These are phyloP conservation scores for Trichosurus vulpecula DNA, from an alignment of 2,797 vertebrate species.

Conservation along the genomic window DNA sequence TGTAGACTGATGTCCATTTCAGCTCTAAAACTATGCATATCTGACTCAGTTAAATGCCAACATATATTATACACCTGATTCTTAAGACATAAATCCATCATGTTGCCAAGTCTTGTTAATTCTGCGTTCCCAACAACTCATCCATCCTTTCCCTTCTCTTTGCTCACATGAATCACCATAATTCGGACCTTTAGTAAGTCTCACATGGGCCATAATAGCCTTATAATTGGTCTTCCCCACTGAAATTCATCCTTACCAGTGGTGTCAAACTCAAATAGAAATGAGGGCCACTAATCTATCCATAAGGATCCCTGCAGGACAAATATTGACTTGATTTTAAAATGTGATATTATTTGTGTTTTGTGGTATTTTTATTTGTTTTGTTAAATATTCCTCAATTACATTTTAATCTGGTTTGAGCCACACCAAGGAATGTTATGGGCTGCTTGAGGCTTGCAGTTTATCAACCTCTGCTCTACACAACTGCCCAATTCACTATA, in stretches of 20 bases:
- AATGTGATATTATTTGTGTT: neutral
- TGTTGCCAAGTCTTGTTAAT: neutral
- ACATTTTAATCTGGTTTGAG: neutral
- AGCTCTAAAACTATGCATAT: neutral
- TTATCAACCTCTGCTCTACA: neutral
- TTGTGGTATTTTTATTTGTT: neutral
- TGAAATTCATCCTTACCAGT: neutral
- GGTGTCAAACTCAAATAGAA: neutral
- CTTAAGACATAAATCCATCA: neutral
- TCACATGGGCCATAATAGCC: neutral
- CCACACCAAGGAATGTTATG: neutral
- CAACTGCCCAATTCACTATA: neutral
- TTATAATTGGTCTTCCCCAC: neutral
- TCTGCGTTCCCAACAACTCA: neutral
- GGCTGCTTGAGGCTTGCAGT: neutral
- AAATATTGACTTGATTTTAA: neutral
- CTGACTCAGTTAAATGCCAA: neutral
- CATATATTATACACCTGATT: neutral
- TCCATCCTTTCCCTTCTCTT: neutral
- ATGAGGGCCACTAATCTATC: neutral
- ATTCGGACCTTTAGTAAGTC: neutral
- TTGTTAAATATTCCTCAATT: neutral
- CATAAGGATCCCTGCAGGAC: neutral
- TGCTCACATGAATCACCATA: neutral
- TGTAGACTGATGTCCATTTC: neutral